Base-by-base conservation (phyloP, 2,113 vertebrate genomes). In the Megaptera novaeangliae region DNA sequence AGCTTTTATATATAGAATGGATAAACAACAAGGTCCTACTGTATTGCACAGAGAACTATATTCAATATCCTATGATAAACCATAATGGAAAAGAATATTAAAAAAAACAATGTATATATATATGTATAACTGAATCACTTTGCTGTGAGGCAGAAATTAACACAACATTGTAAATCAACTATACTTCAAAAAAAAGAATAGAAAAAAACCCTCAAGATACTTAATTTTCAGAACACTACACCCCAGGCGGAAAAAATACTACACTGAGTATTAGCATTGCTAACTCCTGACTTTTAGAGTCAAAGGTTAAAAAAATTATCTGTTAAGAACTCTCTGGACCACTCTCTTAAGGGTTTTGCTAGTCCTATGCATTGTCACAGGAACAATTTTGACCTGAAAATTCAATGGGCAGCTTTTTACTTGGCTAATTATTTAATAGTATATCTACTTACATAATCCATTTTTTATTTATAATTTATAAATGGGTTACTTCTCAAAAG, bases 281-380 rank as follows among this genome's bases (percentile, higher is more conserved):
- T 74, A 93, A 97, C 63, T 81, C 20, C 72, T 80, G 39, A 91
- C 3, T 63, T 92, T 91, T 34, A 52, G 23, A 88, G 72, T 80
- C 84, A 95, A 95, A 93, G 78, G 82, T 84, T 85, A n/a, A 88
- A 63, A 57, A 91, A 66, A 39, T 66, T 85, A 96, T 80, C 85
- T 89, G 72, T 57, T 78, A 84, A 59, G 36, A 96, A 46, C 21
- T 36, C 46, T 18, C 25, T 90, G 59, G 34, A 77, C 14, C 31
- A 92, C 31, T 88, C 52, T 90, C 14, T 66, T 34, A 55, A 86
- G 34, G 5, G 29, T 82, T 78, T 41, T 96, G 31, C n/a, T 59
- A 95, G 41, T 84, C 77, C 49, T 66, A 68, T 41, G 15, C 10
- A 49, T 12, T 61, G n/a, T 17, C 41, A 78, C 8, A 75, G 49